Evolutionary conservation across 1,140 invertebrate genomes (phyloP), one percentile per base, ranked within the genome.

Genomic region (Nymphalis io): DNA sequence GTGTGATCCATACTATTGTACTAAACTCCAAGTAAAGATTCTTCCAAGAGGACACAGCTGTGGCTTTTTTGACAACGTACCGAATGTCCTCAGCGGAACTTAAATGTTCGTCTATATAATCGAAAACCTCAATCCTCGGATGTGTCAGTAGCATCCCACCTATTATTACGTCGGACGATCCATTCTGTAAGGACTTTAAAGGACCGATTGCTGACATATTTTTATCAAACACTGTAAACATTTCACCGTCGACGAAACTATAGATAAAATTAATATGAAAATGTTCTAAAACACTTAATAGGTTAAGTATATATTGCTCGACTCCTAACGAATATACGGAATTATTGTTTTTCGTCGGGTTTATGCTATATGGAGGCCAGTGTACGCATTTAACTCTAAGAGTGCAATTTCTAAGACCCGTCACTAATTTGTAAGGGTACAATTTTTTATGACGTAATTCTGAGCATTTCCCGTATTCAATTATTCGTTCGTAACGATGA

Each of bases 1-100:
- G 39, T 20, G 79, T 15, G 0, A 78, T n/a, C 88, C 88, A 90
- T 23, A 88, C 80, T 0, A 57, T 39, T 5, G 21, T 5, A 11
- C 76, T n/a, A 15, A 90, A 90, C 73, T 80, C 87, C 10, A 80
- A 59, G 61, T 80, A 83, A 12, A 82, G 38, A 27, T 78, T 75
- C 62, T 79, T 81, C 79, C 79, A 87, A 12, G 20, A 8, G 0
- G 76, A 64, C 0, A 85, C 69, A 6, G 20, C 12, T n/a, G 53
- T 55, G 1, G 88, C 76, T 59, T 60, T 81, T 46, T 80, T 75
- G 1, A 90, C 86, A 5, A 82, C 40, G 13, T 82, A 63, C 8
- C 68, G 70, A 0, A 88, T 12, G 3, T 84, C 75, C 16, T 90
- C 88, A 10, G 48, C 65, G n/a, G 69, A 78, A 10, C 75, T 70